Percentiles rank a stretch among this genome's conserved stretches.
Evolutionary conservation across 2,797 vertebrate species (phyloP).

Genomic region (Aldrovandia affinis): DNA sequence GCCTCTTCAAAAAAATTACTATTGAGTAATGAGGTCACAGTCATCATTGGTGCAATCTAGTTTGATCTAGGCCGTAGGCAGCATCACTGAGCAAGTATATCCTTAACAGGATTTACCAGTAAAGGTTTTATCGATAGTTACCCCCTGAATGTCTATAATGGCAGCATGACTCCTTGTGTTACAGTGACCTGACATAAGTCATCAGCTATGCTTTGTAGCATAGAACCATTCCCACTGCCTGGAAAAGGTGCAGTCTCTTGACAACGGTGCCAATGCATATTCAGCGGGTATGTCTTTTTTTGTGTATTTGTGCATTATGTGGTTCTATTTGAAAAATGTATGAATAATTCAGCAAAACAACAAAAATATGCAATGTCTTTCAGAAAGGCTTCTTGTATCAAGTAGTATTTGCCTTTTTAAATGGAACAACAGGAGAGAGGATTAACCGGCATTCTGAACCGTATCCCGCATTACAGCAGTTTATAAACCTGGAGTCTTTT

Average conservation of each 20-base stretch:
- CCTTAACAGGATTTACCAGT: too few relatives aligned
- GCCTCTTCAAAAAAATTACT: too few relatives aligned
- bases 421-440: background rate
- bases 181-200: background rate
- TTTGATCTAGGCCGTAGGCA: too few relatives aligned
- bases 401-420: background rate
- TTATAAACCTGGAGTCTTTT: background rate
- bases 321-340: background rate
- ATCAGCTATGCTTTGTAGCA: background rate
- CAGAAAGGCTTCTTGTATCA: background rate
- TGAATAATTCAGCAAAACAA: slow-evolving; percentile 1
- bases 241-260: background rate
- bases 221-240: background rate
- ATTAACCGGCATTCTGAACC: background rate
- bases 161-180: background rate
- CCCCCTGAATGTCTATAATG: background rate
- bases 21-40: too few relatives aligned
- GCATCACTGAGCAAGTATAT: too few relatives aligned
- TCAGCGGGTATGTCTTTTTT: background rate
- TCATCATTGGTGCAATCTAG: too few relatives aligned
- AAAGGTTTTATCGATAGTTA: too few relatives aligned
- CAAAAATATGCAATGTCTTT: background rate
- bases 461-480: background rate
- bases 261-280: background rate
- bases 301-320: background rate